Conservation (phyloP, 1,140 invertebrate genomes). For the Adelges cooleyi region DNA sequence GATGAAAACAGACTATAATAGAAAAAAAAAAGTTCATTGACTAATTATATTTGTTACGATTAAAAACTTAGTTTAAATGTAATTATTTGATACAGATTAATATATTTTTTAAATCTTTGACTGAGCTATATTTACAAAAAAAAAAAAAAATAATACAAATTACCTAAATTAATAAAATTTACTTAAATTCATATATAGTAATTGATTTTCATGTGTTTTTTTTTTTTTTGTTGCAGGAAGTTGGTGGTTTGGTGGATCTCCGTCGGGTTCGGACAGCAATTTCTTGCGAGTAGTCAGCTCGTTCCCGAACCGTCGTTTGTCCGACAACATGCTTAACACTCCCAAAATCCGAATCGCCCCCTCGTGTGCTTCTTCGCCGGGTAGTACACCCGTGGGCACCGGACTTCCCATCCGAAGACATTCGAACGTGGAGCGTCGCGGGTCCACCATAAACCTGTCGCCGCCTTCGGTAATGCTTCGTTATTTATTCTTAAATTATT, state of each 20-base stretch:
- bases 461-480: slow-evolving; percentile 60
- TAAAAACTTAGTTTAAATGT: too few relatives aligned
- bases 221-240: slow-evolving; percentile 39
- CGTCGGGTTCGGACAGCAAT: slow-evolving; percentile 71
- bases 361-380: slow-evolving; percentile 73
- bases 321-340: slow-evolving; percentile 80
- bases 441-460: slow-evolving; percentile 71
- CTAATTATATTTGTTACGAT: too few relatives aligned
- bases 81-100: too few relatives aligned
- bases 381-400: slow-evolving; percentile 67
- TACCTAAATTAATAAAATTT: neutral
- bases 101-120: too few relatives aligned
- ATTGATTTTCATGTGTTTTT: neutral
- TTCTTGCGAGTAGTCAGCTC: slow-evolving; percentile 70
- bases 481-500: too few relatives aligned
- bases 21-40: too few relatives aligned
- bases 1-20: too few relatives aligned
- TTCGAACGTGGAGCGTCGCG: slow-evolving; percentile 74
- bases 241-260: slow-evolving; percentile 59
- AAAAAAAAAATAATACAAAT: neutral
- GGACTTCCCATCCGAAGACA: slow-evolving; percentile 72
- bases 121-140: too few relatives aligned
- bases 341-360: slow-evolving; percentile 74
- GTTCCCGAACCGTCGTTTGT: slow-evolving; percentile 70
- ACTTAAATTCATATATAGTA: neutral